Evolutionary conservation across 1,140 invertebrate species (phyloP).

Genomic region (Araneus ventricosus): DNA sequence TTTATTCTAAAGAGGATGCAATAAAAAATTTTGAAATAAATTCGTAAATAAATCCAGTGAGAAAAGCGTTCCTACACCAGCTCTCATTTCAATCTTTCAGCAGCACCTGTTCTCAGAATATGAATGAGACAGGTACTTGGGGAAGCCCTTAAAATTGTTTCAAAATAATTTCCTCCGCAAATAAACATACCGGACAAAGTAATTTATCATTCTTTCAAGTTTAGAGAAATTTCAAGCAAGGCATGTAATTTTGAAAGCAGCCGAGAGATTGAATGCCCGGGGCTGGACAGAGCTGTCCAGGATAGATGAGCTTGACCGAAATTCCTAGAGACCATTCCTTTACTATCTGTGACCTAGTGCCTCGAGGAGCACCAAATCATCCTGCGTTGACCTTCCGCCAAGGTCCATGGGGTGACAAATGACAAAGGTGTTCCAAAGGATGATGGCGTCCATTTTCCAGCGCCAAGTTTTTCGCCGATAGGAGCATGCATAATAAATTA

Average conservation of each 20-base stretch:
- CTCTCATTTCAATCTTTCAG: no score
- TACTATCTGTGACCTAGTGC: conserved; percentile 1
- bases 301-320: conserved; percentile 1
- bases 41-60: no score
- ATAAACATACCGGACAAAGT: not conserved
- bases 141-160: not conserved
- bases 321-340: not conserved
- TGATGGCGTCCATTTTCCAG: not conserved
- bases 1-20: no score
- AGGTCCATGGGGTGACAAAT: conserved; percentile 39
- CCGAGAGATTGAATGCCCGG: not conserved
- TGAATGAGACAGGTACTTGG: not conserved
- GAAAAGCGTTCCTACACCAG: no score
- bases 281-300: not conserved
- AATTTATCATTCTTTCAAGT: not conserved
- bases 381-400: conserved; percentile 24
- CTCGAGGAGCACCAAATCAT: conserved; percentile 18
- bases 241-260: not conserved
- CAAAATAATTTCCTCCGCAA: not conserved
- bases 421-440: not conserved
- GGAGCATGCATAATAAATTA: conserved; percentile 57
- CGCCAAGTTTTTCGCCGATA: conserved; percentile 8
- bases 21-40: no score
- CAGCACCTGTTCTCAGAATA: not conserved
- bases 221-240: not conserved